Base-by-base conservation (phyloP, 2,113 vertebrate species). In the Mus pahari region DNA sequence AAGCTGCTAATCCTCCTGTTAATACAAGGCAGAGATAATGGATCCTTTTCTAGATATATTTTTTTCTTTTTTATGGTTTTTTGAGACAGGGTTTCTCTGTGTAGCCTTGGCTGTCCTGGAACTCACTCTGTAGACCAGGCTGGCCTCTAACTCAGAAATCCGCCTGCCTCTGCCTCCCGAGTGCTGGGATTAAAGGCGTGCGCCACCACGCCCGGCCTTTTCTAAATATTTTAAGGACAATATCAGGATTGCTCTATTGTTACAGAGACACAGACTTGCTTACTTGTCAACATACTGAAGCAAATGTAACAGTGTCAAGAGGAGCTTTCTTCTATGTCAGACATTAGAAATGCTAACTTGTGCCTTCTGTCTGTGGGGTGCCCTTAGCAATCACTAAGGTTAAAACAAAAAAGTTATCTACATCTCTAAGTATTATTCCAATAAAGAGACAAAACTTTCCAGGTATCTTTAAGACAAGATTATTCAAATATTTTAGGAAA, bases 401-500 rank as follows among this genome's bases (percentile, higher is more conserved):
- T 53, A 1, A 77, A 64, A 73, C 28, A 68, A 74, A 64, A 78
- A 75, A 50, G 5, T 10, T 60, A 89, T 55, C 7, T 62, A 87
- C 14, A 31, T 36, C 45, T 31, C 71, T 50, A 28, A 78, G 45
- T 19, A 42, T 82, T 94, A 79, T 26, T 19, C 64, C 42, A 62
- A 39, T 55, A 70, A 90, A 24, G 28, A 75, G 50, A 60, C 79
- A 74, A 26, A 79, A 16, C 26, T 9, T 19, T 60, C 55, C 12
- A 48, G 36, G 1, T 73, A 12, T 75, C 39, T 79, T 91, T 78
- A 48, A 16, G 39, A 70, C 88, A 82, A 1, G 5, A 36, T 28
- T 50, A 94, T 53, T 96, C 79, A 71, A 91, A 53, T 90, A 77
- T 66, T 92, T 90, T 60, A 94, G 68, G 55, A 70, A 91, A 7